Base-by-base conservation (phyloP, 2,888 invertebrate genomes). In the Clitarchus hookeri region DNA sequence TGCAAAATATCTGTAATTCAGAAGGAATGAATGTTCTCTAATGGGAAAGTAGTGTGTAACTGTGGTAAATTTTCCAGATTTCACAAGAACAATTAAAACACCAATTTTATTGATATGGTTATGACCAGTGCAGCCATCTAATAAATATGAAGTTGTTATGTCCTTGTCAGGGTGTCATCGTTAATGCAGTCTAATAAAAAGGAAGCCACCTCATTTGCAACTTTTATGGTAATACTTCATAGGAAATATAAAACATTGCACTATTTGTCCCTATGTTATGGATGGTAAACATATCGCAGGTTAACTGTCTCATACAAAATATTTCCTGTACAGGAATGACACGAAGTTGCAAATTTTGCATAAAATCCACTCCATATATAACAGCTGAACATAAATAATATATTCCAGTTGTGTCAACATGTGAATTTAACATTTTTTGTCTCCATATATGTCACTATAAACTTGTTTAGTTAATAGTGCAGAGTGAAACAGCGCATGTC, bases 341-440 rank as follows among this genome's bases (percentile, higher is more conserved):
- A 48, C 0, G 48, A 48, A 1, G 48, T 16, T 48, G 12, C 48
- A 13, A 48, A 48, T 48, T 48, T 48, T 48, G 6, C 2, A 6
- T 48, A 13, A 48, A 48, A 11, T 48, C n/a, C 6, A 79, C 79
- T 79, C 79, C 0, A n/a, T 79, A 6, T 19, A 19, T 79, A 25
- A n/a, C 79, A 27, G 79, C 25, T 79, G 13, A 79, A n/a, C 79
- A 79, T n/a, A 79, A 11, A 9, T 26, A 79, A 79, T 23, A 26
- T 26, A 79, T 79, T 26, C 25, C n/a, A 79, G 79, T 13, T n/a
- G 79, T 79, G 79, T 12, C 25, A 79, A 79, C 79, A 79, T 79
- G 23, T 26, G 27, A 27, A 25, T 4, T 79, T 11, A 13, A 79
- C 11, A 4, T 48, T 26, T 79, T 26, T 25, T 0, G 27, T n/a